Evolutionary conservation across 2,113 vertebrate species (phyloP).

Genomic region (Lynx canadensis): DNA sequence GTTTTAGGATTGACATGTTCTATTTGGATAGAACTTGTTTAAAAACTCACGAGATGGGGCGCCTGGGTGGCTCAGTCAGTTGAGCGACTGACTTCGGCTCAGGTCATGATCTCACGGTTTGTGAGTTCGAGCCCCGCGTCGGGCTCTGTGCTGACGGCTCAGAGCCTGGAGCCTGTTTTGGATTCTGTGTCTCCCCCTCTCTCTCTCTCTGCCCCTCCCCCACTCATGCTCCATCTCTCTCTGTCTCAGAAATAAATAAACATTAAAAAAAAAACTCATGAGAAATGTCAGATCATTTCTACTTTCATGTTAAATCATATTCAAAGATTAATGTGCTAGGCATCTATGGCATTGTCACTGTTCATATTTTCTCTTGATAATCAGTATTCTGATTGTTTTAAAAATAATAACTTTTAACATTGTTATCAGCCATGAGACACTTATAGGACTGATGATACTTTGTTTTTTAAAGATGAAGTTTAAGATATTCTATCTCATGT

Average conservation of each 20-base stretch:
- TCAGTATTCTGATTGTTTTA: background rate
- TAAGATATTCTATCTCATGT: background rate
- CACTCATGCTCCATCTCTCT: too few species aligned
- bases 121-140: too few species aligned
- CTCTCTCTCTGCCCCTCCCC: too few species aligned
- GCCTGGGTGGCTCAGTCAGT: too few species aligned
- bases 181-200: too few species aligned
- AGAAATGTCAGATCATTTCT: background rate
- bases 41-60: background rate
- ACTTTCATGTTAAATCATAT: background rate
- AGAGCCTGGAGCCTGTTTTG: too few species aligned
- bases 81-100: too few species aligned
- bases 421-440: background rate
- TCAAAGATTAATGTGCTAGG: background rate
- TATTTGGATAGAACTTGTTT: background rate
- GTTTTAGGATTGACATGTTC: background rate
- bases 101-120: too few species aligned
- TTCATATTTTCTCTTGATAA: background rate
- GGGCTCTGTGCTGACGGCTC: too few species aligned
- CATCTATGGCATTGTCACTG: background rate
- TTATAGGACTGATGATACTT: background rate
- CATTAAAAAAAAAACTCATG: background rate
- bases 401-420: background rate
- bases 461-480: background rate
- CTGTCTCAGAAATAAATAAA: too few species aligned